Evolutionary conservation across 2,888 invertebrate genomes (phyloP).

Genomic region (Thalpophila matura): DNA sequence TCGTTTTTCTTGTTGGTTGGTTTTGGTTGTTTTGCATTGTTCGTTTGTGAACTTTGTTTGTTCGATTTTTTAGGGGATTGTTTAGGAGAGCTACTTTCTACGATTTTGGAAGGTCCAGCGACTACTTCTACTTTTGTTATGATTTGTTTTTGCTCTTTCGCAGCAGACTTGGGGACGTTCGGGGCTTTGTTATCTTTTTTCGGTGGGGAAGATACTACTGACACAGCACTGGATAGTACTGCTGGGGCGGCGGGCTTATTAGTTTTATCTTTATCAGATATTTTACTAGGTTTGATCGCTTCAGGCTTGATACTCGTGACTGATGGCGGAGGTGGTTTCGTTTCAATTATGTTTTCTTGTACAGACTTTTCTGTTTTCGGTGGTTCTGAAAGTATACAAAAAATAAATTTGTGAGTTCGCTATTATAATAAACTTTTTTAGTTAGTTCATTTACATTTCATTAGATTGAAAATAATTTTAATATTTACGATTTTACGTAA

Average conservation of each 20-base stretch:
- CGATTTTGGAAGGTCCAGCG: slow-evolving; percentile 86
- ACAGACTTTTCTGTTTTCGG: slow-evolving; percentile 84
- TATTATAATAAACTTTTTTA: background rate
- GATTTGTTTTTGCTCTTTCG: slow-evolving; percentile 85
- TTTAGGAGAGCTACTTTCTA: slow-evolving; percentile 80
- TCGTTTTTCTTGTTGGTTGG: slow-evolving; percentile 81
- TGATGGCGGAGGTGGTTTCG: slow-evolving; percentile 84
- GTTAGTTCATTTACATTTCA: too few species aligned
- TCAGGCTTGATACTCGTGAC: slow-evolving; percentile 82
- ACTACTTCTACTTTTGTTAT: slow-evolving; percentile 91
- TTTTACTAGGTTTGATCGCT: slow-evolving; percentile 86
- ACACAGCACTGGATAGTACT: slow-evolving; percentile 82
- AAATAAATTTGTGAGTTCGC: slow-evolving; percentile 26
- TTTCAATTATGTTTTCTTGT: slow-evolving; percentile 87
- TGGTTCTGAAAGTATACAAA: slow-evolving; percentile 78
- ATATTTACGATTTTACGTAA: background rate
- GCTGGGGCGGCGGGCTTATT: slow-evolving; percentile 80
- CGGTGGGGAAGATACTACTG: slow-evolving; percentile 80
- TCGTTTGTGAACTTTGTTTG: slow-evolving; percentile 74
- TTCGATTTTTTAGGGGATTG: slow-evolving; percentile 73
- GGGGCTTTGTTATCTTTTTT: slow-evolving; percentile 86
- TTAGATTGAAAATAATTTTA: too few species aligned
- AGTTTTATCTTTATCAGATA: slow-evolving; percentile 80
- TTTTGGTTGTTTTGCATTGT: slow-evolving; percentile 70
- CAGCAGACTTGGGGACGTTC: slow-evolving; percentile 85